Evolutionary conservation across 2,113 vertebrate species (phyloP).

Genomic region (Pollimyrus isidori): DNA sequence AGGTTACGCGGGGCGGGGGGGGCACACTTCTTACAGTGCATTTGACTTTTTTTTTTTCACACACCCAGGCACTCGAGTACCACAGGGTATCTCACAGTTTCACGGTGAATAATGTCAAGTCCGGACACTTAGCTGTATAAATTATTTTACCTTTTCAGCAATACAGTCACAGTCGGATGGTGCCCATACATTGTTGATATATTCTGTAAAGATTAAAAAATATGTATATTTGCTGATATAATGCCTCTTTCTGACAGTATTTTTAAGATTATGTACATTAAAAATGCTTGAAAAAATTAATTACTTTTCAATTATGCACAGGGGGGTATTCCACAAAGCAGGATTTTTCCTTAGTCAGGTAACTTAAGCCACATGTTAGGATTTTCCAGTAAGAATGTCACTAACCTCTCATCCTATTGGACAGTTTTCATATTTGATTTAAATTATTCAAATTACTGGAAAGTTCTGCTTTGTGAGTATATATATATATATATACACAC

Average conservation of each 20-base stretch:
- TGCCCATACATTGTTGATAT: neutral
- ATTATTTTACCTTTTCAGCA: neutral
- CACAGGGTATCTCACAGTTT: neutral
- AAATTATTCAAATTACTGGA: neutral
- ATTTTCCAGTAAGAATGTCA: neutral
- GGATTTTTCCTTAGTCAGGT: neutral
- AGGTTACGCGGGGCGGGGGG: neutral
- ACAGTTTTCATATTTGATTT: neutral
- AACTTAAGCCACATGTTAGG: neutral
- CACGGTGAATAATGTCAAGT: neutral
- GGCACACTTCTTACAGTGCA: neutral
- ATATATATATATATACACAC: neutral
- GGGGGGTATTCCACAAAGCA: neutral
- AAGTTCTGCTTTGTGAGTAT: neutral
- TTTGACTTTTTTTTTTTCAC: neutral
- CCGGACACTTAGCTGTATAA: neutral
- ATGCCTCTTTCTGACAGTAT: neutral
- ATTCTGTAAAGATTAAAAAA: neutral
- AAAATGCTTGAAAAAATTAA: too few species aligned
- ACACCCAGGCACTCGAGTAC: neutral
- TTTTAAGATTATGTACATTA: neutral
- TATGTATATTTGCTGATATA: neutral
- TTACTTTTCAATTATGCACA: neutral
- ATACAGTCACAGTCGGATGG: neutral
- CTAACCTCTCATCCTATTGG: neutral